These are phyloP conservation scores for Pangasianodon hypophthalmus DNA, from an alignment of 2,113 vertebrate species.

Conservation along the genomic window DNA sequence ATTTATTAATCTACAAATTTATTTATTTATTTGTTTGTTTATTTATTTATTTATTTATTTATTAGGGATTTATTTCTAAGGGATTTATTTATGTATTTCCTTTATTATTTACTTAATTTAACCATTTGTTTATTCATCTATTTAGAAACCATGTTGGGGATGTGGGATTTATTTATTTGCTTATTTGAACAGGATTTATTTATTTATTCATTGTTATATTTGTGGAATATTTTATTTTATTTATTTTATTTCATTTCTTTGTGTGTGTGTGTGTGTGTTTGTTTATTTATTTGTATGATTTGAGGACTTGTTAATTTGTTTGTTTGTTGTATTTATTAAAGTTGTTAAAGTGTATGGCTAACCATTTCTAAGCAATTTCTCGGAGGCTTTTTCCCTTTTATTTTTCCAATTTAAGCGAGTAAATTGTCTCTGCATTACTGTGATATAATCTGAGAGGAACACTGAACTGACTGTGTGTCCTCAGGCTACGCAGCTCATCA, in stretches of 20 bases:
- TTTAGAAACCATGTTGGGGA: neutral
- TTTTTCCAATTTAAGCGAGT: slow-evolving; percentile 10
- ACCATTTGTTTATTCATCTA: neutral
- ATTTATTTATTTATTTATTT: neutral
- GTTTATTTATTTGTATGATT: neutral
- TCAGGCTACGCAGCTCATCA: slow-evolving; percentile 21
- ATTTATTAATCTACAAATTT: neutral
- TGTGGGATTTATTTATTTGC: neutral
- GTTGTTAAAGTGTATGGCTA: no score
- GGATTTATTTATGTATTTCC: neutral
- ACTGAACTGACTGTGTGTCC: neutral
- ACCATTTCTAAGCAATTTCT: neutral
- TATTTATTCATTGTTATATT: neutral
- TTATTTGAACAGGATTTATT: neutral
- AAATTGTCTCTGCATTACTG: slow-evolving; percentile 18
- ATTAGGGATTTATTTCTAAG: neutral
- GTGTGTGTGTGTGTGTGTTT: neutral
- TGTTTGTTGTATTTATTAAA: neutral
- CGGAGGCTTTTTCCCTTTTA: neutral
- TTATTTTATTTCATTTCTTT: neutral
- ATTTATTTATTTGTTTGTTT: neutral
- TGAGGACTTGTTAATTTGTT: neutral
- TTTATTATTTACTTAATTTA: neutral
- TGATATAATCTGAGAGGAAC: slow-evolving; percentile 27
- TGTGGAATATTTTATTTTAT: neutral